Base-by-base conservation (phyloP, 1,140 invertebrate species). In the Helicoverpa zea region DNA sequence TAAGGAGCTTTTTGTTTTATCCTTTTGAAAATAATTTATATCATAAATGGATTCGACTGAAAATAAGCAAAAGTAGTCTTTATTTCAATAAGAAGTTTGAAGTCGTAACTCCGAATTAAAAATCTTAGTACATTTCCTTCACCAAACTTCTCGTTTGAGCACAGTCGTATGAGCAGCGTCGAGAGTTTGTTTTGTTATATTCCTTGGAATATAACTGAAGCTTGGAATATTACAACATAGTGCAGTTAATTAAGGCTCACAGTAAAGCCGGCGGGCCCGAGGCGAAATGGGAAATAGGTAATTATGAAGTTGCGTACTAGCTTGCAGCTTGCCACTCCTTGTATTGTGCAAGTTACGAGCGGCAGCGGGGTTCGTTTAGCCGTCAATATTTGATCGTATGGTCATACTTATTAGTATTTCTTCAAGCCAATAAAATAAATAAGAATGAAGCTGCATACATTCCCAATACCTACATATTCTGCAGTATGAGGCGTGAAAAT, bases 271-370 rank as follows among this genome's bases (percentile, higher is more conserved):
- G 83, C 84, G 81, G 75, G 82, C 86, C 82, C 49, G 75, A 63
- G 84, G 89, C 90, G 89, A 89, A 91, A 91, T 91, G 88, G 91
- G 90, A 93, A 92, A 92, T 91, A 91, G 90, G 88, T 93, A 92
- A 93, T 92, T 93, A 93, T 90, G 88, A 91, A 93, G 88, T 92
- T 92, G 87, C 88, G 90, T 90, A 88, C 83, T 87, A 83, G 89
- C 87, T 90, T 89, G 88, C 87, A 90, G 85, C 83, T 75, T 79
- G 82, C 82, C 73, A 81, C 68, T 79, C 49, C 56, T 59, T 52
- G 52, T 66, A 80, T 81, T 56, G 47, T 51, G 23, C 58, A 79
- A 66, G 82, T 29, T 23, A 76, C 16, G 70, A 18, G 82, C 70
- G 68, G 18, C 10, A 80, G 81, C 82, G 82, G 47, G 29, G 14